Conservation (phyloP, 2,113 vertebrate genomes). For the Rhinoptilus africanus region DNA sequence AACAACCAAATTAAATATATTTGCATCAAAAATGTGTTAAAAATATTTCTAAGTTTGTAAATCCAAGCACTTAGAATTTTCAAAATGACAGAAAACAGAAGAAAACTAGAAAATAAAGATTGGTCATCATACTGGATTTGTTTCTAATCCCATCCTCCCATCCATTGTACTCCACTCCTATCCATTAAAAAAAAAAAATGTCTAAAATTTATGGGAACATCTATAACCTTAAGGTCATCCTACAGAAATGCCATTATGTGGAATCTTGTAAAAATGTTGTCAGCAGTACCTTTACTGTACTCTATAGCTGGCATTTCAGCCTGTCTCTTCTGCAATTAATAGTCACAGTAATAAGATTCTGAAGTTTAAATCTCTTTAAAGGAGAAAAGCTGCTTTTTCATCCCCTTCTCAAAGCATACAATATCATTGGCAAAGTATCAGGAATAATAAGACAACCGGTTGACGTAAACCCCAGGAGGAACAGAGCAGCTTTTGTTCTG, state of each 20-base stretch:
- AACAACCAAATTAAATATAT: not conserved
- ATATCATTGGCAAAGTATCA: constrained; percentile 76
- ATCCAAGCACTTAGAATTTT: not conserved
- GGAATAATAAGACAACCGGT: constrained; percentile 71
- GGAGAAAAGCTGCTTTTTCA: constrained; percentile 67
- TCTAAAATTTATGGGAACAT: constrained; percentile 20
- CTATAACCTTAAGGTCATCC: not conserved
- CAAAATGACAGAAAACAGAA: not conserved
- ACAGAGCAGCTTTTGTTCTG: constrained; percentile 74
- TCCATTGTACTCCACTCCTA: not conserved
- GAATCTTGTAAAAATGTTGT: not conserved
- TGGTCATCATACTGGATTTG: not conserved
- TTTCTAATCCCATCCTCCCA: not conserved
- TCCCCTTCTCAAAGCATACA: constrained; percentile 60
- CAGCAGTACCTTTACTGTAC: not conserved
- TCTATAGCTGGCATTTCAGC: not conserved
- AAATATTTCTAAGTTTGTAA: not conserved
- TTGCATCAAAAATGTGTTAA: not conserved
- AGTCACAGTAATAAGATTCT: constrained; percentile 20
- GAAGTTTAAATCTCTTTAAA: constrained; percentile 51
- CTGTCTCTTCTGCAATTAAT: not conserved
- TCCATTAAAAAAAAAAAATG: not conserved
- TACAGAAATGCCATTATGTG: constrained; percentile 6
- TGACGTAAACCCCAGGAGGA: constrained; percentile 65
- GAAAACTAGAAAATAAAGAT: not conserved